Evolutionary conservation across 2,797 vertebrate species (phyloP), one percentile per base, ranked within the genome.

Genomic region (Oreochromis mossambicus): DNA sequence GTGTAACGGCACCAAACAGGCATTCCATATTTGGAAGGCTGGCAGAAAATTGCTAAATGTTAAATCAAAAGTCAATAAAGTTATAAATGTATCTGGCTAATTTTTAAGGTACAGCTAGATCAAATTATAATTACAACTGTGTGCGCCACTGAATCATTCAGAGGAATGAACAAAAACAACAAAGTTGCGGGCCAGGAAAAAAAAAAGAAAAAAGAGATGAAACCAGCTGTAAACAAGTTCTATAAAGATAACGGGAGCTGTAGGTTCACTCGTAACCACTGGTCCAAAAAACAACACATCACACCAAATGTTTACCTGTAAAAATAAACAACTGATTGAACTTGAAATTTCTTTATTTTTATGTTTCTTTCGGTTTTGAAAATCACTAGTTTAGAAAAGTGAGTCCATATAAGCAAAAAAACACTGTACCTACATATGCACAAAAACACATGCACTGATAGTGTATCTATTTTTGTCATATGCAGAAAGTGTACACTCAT

Each of bases 81-180:
- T 24, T 24, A 63, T 63, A 5, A 63, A 63, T 34, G 17, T n/a
- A 15, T 24, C 36, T 15, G 13, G 0, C n/a, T 24, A 21, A 68
- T 68, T 43, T 24, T 68, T 68, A 43, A 63, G 38, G 38, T 6
- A 68, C 8, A 24, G 1, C 2, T 43, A 41, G 0, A 63, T 63
- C 6, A 8, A 68, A 0, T 6, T 68, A 41, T 68, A 24, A 15
- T 41, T 73, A 29, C 14, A 48, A 7, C 15, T 48, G 8, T 26
- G n/a, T 11, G 11, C 0, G 17, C 41, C 41, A 73, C 24, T 48
- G 0, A 73, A 73, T 73, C 15, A 0, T 48, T 48, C 48, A 29
- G 9, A 19, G 24, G 43, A 73, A 38, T 10, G 52, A 84, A 68
- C 48, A 43, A 58, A 56, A 79, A 41, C 41, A 21, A 68, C 26